phyloP scores from a whole-genome alignment of 1,140 invertebrate species.

The Drosophila quadrilineata region DNA sequence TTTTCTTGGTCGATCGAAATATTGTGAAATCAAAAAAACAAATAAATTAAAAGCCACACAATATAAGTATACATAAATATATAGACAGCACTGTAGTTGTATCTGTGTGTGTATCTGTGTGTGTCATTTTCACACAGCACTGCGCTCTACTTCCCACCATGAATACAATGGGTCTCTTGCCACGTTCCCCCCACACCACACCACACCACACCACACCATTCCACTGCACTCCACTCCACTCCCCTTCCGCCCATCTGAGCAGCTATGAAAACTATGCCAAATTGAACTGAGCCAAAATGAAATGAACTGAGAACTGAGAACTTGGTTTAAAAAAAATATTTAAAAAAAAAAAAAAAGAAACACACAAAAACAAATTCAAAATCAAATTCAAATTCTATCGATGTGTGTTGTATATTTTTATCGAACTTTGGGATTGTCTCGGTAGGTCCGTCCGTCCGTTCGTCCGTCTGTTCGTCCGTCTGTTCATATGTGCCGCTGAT shows the following conservation, averaged over 20 bases:
- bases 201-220: neutral
- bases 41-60: constrained; percentile 73
- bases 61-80: constrained; percentile 37
- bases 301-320: constrained; percentile 37
- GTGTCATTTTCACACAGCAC: constrained; percentile 38
- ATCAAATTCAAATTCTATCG: constrained; percentile 72
- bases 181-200: neutral
- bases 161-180: constrained; percentile 31
- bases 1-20: constrained; percentile 73
- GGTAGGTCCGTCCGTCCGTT: neutral
- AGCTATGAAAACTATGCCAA: constrained; percentile 55
- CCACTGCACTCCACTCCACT: neutral
- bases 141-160: constrained; percentile 71
- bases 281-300: constrained; percentile 22
- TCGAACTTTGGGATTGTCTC: constrained; percentile 50
- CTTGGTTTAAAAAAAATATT: constrained; percentile 47
- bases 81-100: constrained; percentile 8
- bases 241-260: neutral
- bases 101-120: constrained; percentile 17
- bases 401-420: constrained; percentile 72
- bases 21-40: constrained; percentile 78
- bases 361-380: constrained; percentile 45
- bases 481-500: neutral
- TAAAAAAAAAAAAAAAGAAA: constrained; percentile 49
- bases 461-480: constrained; percentile 2